These are phyloP conservation scores for Mimumesa dahlbomi DNA, from an alignment of 2,888 invertebrate species.

Conservation along the genomic window DNA sequence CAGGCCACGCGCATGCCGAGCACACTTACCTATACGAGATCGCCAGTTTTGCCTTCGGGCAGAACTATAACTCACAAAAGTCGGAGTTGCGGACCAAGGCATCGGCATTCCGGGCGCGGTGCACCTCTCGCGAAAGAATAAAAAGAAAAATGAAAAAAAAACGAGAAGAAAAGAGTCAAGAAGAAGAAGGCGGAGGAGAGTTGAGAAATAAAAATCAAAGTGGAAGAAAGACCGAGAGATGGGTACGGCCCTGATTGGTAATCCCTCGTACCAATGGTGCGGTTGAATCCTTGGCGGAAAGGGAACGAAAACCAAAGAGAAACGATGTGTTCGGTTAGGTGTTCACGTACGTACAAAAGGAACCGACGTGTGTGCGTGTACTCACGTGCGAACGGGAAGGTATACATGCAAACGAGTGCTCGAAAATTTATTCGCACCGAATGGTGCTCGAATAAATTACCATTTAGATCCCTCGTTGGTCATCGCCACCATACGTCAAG, in stretches of 20 bases:
- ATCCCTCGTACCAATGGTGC: conserved; percentile 50
- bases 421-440: conserved; percentile 41
- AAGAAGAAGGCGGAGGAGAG: conserved; percentile 1
- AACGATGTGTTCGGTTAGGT: conserved; percentile 43
- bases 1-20: conserved; percentile 5
- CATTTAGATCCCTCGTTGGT: conserved; percentile 26
- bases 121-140: conserved; percentile 44
- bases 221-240: conserved; percentile 34
- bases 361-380: neutral
- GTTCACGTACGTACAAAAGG: conserved; percentile 8
- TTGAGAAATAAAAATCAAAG: conserved; percentile 22
- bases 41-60: conserved; percentile 38
- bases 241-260: conserved; percentile 58
- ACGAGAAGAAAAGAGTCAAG: conserved; percentile 23
- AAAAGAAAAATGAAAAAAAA: conserved; percentile 33
- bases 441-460: conserved; percentile 60
- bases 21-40: conserved; percentile 10
- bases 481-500: conserved; percentile 21
- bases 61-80: conserved; percentile 64
- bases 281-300: conserved; percentile 52
- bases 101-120: conserved; percentile 62
- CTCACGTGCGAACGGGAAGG: neutral
- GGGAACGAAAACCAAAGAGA: conserved; percentile 30
- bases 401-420: conserved; percentile 33
- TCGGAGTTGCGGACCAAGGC: conserved; percentile 45